These are phyloP conservation scores for Lophotis ruficrista DNA, from an alignment of 2,113 vertebrate genomes.

Conservation along the genomic window DNA sequence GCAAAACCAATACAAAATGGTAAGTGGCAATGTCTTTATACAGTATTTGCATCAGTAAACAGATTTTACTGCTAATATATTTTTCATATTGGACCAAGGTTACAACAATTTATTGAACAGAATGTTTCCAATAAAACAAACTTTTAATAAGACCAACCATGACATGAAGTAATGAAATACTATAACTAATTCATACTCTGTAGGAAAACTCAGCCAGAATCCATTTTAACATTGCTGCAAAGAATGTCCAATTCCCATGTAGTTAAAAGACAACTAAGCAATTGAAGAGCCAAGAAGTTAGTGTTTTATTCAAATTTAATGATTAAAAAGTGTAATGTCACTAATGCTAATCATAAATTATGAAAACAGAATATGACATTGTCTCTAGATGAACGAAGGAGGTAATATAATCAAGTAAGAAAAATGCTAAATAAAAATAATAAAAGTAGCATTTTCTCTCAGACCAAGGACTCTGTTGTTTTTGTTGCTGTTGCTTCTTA, in stretches of 20 bases:
- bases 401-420: background rate
- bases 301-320: background rate
- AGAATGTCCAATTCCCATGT: background rate
- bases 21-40: background rate
- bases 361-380: background rate
- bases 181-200: background rate
- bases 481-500: background rate
- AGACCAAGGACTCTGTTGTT: background rate
- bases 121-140: background rate
- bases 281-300: background rate
- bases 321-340: background rate
- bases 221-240: background rate
- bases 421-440: background rate
- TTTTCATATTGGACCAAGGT: background rate
- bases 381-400: background rate
- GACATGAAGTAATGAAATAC: background rate
- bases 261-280: constrained; percentile 14
- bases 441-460: background rate
- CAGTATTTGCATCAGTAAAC: background rate
- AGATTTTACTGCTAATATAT: background rate
- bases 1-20: background rate
- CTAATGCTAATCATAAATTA: background rate
- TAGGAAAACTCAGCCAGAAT: background rate
- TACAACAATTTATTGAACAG: background rate
- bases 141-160: background rate